Evolutionary conservation across 2,797 vertebrate species (phyloP), one percentile per base, ranked within the genome.

Genomic region (Dipus sagitta): DNA sequence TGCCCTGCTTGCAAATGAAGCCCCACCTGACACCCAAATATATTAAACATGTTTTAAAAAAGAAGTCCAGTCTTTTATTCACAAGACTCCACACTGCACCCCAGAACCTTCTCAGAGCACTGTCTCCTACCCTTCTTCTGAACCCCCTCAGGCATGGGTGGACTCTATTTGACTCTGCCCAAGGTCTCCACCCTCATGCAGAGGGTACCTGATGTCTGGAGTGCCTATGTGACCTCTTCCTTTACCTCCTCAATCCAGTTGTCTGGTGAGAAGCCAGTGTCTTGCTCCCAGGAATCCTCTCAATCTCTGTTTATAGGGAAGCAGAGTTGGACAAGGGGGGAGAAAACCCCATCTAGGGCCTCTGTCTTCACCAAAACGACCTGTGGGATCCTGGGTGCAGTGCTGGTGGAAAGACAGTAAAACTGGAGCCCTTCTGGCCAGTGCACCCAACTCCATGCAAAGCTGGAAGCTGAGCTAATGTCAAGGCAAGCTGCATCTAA

Each of bases 21-120:
- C 72, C 34, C 85, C 34, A 34, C 60, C 81, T 93, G 95, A 94
- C 70, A 90, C 58, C 30, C 26, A 64, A 90, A 54, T 74, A 89
- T 13, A 30, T 28, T 70, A 47, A 18, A 54, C 34, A 70, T 24
- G 75, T 34, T 68, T 84, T 32, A 84, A 84, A 93, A 47, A 88
- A 47, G 34, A 92, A 87, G 70, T 42, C 74, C 30, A 38, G 21
- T 58, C 65, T 72, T 77, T 38, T 38, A 38, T 38, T 88, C 76
- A 28, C 6, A 68, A 71, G 23, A 47, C 11, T 30, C n/a, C 60
- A 78, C 10, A 17, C 20, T 11, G 10, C 75, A 20, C 67, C 75
- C 68, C 62, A 86, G 67, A 81, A 14, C 14, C 14, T 82, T 72
- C 71, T 62, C 72, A 34, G 30, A 93, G 34, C 14, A 76, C 6